These are phyloP conservation scores for zebrafish (Danio rerio) DNA, from an alignment of 2,113 vertebrate species.

Conservation along the genomic window DNA sequence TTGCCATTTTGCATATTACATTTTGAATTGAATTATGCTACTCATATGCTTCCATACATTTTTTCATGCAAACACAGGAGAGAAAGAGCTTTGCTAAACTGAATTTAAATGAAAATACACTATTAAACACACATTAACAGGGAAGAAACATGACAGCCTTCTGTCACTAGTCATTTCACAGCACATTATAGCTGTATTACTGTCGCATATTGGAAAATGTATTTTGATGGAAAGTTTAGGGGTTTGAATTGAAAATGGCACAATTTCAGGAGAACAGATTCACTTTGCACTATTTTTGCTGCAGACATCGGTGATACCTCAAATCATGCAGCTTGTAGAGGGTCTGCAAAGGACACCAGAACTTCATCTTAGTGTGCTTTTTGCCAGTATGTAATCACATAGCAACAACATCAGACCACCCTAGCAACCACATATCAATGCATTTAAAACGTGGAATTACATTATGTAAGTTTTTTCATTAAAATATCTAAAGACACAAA, in stretches of 20 bases:
- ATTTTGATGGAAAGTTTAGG: neutral
- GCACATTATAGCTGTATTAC: constrained; percentile 27
- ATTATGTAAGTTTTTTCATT: too few species aligned
- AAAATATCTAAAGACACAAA: too few species aligned
- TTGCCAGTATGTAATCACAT: neutral
- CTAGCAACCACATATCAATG: constrained; percentile 6
- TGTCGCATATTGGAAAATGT: neutral
- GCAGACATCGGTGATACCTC: too few species aligned
- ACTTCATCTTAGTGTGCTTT: neutral
- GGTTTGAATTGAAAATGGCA: neutral
- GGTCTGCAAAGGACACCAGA: neutral
- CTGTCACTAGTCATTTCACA: constrained; percentile 22
- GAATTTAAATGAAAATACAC: constrained; percentile 45
- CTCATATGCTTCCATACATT: too few species aligned
- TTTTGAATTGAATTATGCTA: too few species aligned
- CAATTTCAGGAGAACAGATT: neutral
- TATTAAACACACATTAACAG: constrained; percentile 49
- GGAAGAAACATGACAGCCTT: constrained; percentile 21
- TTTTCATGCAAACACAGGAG: constrained; percentile 20
- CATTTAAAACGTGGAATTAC: neutral
- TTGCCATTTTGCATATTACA: too few species aligned
- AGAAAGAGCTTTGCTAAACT: constrained; percentile 2
- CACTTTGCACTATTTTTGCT: neutral
- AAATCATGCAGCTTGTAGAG: neutral
- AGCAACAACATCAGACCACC: neutral